Base-by-base conservation (phyloP, 2,888 invertebrate genomes). In the Caenorhabditis virilis region DNA sequence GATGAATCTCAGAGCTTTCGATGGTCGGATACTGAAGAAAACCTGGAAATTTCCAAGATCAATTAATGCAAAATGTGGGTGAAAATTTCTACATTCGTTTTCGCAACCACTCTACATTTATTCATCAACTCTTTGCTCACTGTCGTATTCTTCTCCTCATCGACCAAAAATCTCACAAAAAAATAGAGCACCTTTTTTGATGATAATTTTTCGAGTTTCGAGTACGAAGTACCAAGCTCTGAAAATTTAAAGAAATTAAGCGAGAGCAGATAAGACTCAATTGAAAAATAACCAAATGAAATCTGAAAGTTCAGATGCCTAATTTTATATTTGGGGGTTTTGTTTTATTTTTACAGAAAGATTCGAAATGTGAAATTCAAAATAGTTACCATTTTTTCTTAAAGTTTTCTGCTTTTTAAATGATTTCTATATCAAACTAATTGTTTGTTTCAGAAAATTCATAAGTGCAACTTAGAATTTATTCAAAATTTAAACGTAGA, bases 91-190 rank as follows among this genome's bases (percentile, higher is more conserved):
- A 39, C 39, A 20, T 61, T 55, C 39, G 57, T 52, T 4, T n/a
- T 20, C 1, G 55, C 43, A 23, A 64, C 39, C 2, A 48, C 51
- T 13, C 46, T 54, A 42, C 54, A 52, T 7, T 51, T 45, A n/a
- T 36, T 33, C 64, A 64, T 64, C 26, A 64, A 36, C 43, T 54
- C 59, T 20, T 51, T 54, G 59, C 55, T 48, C 13, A 64, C 64
- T 13, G 64, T 64, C 25, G 64, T 64, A 15, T 57, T 64, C 1
- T 20, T 33, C 25, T 64, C 59, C 36, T 64, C 64, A 39, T 64
- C 64, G 18, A 64, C 64, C 13, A 64, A 49, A 18, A 64, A 59
- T 2, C 64, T 50, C 6, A 64, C 48, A 49, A 64, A 64, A 18
- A 25, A 55, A 39, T 55, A 55, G 48, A 64, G 55, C 43, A 20